Base-by-base conservation (phyloP, 2,888 invertebrate genomes). In the Cantharis nigra region DNA sequence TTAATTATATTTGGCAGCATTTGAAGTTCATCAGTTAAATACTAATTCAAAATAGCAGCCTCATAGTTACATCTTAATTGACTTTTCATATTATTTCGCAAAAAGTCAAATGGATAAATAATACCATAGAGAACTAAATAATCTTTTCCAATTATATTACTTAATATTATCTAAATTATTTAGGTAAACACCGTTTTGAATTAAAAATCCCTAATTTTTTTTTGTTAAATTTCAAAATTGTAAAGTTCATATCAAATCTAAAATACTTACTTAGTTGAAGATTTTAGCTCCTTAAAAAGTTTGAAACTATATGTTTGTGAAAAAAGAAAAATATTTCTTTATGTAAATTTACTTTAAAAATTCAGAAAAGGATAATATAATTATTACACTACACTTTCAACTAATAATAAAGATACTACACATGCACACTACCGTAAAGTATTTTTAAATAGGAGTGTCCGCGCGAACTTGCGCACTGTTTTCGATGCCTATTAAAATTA, bases 371-470 rank as follows among this genome's bases (percentile, higher is more conserved):
- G 30, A 20, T 49, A 14, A 30, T 33, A 30, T 33, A 63, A 26
- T 67, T 28, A 18, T 65, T 65, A 67, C 65, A 72, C 72, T 30
- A 63, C 28, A 16, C 18, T 26, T 14, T 63, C 14, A 62, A 18
- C 67, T 33, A 72, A 23, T 69, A 69, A 69, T 69, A 67, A 28
- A 63, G 63, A 69, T 28, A 73, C 73, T 73, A 69, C 73, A 23
- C 73, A 62, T 73, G 69, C 73, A 73, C 49, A 28, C 49, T 69
- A 70, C 63, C 63, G 70, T 70, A 74, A 74, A 74, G 63, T 70
- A 74, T 74, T 74, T 74, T 74, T 74, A 74, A 74, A 74, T 74
- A 74, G 74, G 70, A 74, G 69, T 70, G 74, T 62, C 74, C 63
- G 33, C 64, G 33, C 70, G 74, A 69, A 74, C 70, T 74, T 74